phyloP scores from a whole-genome alignment of 2,797 vertebrate species.

The Melanotaenia pygmaea region DNA sequence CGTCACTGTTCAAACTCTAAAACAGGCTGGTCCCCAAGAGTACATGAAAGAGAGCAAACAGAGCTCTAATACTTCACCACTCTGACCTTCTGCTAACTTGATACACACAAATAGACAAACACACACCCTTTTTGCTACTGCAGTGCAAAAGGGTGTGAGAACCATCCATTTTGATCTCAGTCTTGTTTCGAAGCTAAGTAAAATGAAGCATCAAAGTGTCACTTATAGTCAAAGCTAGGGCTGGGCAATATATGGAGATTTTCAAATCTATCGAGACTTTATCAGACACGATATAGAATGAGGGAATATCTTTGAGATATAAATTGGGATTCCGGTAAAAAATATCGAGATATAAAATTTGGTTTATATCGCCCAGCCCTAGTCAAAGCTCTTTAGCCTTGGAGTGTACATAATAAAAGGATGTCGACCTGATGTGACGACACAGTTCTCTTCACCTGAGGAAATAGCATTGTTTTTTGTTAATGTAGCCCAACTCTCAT shows the following conservation, averaged over 20 bases:
- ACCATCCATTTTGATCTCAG: conserved; percentile 17
- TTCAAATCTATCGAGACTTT: no score
- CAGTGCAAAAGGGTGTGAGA: conserved; percentile 31
- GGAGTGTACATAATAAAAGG: background rate
- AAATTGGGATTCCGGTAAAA: no score
- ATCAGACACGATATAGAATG: no score
- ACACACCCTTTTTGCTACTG: conserved; percentile 42
- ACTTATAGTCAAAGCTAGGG: background rate
- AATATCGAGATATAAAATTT: no score
- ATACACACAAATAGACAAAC: conserved; percentile 59
- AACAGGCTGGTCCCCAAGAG: conserved; percentile 70
- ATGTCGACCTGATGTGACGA: conserved; percentile 7
- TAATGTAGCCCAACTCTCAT: conserved; percentile 24
- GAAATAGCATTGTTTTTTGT: conserved; percentile 27
- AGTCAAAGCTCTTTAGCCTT: background rate
- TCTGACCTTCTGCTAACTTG: conserved; percentile 77
- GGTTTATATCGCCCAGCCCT: no score
- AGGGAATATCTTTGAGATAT: no score
- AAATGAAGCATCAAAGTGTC: background rate
- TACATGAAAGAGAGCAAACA: conserved; percentile 75
- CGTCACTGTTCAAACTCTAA: conserved; percentile 83
- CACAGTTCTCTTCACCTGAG: background rate
- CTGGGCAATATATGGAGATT: no score
- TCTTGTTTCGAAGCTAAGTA: conserved; percentile 3
- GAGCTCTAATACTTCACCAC: conserved; percentile 70